phyloP scores from a whole-genome alignment of 1,140 invertebrate species.

The Dendroctonus ponderosae region DNA sequence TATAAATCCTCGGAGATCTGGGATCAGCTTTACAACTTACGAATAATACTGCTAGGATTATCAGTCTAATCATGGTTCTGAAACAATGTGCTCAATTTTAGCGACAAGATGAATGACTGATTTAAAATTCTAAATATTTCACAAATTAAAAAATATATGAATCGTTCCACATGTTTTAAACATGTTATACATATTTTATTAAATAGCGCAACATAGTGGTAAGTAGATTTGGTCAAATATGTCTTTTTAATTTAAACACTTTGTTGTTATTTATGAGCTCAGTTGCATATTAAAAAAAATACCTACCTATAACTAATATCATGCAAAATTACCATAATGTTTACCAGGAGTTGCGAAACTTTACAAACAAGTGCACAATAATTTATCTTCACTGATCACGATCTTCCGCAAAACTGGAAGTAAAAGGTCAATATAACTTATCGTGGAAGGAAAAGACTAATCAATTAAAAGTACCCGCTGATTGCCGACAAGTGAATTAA shows the following conservation, averaged over 20 bases:
- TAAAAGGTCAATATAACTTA: conserved; percentile 12
- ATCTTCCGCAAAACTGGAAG: conserved; percentile 15
- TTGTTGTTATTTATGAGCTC: too few species aligned
- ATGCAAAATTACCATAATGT: too few species aligned
- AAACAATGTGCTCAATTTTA: conserved; percentile 5
- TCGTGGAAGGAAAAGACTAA: conserved; percentile 13
- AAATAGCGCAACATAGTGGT: too few species aligned
- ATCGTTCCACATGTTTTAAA: too few species aligned
- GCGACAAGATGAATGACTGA: not conserved
- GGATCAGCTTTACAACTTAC: conserved; percentile 23
- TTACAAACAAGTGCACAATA: too few species aligned
- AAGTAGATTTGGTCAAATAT: too few species aligned
- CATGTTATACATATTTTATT: too few species aligned
- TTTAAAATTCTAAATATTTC: not conserved
- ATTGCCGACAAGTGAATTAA: conserved; percentile 16
- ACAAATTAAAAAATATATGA: too few species aligned
- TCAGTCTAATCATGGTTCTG: conserved; percentile 18
- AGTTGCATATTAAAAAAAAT: too few species aligned
- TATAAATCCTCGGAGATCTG: conserved; percentile 69
- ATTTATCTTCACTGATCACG: conserved; percentile 1
- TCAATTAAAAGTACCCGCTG: conserved; percentile 21
- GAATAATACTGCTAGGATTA: conserved; percentile 19
- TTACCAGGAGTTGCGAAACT: too few species aligned
- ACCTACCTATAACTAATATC: too few species aligned
- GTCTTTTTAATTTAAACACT: too few species aligned